Evolutionary conservation across 2,888 invertebrate genomes (phyloP), one percentile per base, ranked within the genome.

Genomic region (Drosophila nigricruria): DNA sequence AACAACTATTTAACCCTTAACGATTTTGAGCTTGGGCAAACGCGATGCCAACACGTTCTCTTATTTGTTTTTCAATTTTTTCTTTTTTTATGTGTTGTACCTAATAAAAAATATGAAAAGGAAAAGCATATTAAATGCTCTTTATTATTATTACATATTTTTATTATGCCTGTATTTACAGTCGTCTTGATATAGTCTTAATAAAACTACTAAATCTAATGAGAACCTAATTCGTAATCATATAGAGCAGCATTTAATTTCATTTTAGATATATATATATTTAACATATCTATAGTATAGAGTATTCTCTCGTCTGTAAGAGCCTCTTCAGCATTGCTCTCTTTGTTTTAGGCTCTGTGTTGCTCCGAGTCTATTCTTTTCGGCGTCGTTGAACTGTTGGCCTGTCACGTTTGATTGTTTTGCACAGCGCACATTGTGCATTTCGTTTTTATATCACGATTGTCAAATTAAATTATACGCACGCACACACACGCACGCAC

Each of bases 401-500:
- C 18, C 49, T 64, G 53, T 20, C 54, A 53, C 52, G 36, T 50
- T 80, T 72, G 81, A 75, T 88, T 82, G 81, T 78, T 71, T 69
- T 86, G 75, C 86, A 53, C 68, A 80, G 82, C 84, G 82, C 84
- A 85, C 84, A 84, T 85, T 86, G 79, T 72, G 81, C 81, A 87
- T 77, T 85, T 81, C 68, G 73, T 69, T 88, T 88, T 86, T 79
- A 81, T 83, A 72, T 65, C 87, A 86, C 83, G 87, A 70, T 72
- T 81, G 76, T 88, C 87, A 79, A 88, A 84, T 84, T 84, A 84
- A 84, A 88, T 88, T 85, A 85, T 64, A 70, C 71, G 76, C 83
- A 67, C 63, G 62, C 63, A 61, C 72, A 49, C 25, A 5, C 43
- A 27, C 36, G 34, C 16, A 40, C 47, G 32, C 52, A 56, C 18